Evolutionary conservation across 2,797 vertebrate genomes (phyloP), one percentile per base, ranked within the genome.

Genomic region (Microcaecilia unicolor): DNA sequence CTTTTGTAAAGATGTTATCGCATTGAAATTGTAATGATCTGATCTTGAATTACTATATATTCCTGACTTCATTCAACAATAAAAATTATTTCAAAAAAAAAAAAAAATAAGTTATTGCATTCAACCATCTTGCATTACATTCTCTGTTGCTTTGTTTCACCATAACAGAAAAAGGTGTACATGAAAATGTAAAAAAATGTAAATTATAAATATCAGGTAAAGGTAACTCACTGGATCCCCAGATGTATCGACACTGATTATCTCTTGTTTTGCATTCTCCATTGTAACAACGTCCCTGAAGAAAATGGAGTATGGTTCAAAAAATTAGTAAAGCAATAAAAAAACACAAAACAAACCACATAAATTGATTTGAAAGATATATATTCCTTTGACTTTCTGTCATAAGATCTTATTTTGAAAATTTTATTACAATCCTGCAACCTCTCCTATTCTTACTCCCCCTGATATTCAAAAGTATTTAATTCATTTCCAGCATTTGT

Each of bases 261-360:
- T 98, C 95, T 69, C 95, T 87, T 22, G 86, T 98, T 77, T 98
- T 99, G 81, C 96, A 99, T 67, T 96, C 92, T 43, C 95, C 96
- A 1, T 52, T 89, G 59, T 97, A 98, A 75, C 96, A 99, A 56
- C 94, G 93, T 15, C 96, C 96, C 95, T 99, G 70, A 33, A 70
- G 30, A 50, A 53, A 52, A 44, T 16, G 47, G 28, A 46, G 37
- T 6, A 43, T n/a, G n/a, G n/a, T n/a, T n/a, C n/a, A n/a, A n/a
- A n/a, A n/a, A 6, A 14, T 48, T 24, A 51, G 17, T 9, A 36
- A 32, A 10, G n/a, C n/a, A 10, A n/a, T 4, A n/a, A 10, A n/a
- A n/a, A n/a, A n/a, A n/a, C n/a, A n/a, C n/a, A n/a, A n/a, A n/a
- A n/a, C n/a, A n/a, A n/a, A 2, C n/a, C n/a, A n/a, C n/a, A 7